Conservation (phyloP, 1,140 invertebrate genomes). For the Aphelinus certus region DNA sequence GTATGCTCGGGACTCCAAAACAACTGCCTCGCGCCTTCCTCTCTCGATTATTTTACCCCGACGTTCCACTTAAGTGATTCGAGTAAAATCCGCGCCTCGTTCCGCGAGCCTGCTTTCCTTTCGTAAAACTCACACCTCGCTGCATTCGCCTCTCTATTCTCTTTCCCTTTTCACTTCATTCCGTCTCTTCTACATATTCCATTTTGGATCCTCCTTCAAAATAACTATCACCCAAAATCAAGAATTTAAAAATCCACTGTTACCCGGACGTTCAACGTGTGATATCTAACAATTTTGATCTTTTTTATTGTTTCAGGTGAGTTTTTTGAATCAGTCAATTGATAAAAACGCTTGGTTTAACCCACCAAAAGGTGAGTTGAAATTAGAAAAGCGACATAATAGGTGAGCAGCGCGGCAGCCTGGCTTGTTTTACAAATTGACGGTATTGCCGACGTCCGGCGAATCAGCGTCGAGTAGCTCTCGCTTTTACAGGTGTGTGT, state of each 20-base stretch:
- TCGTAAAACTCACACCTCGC: slow-evolving; percentile 17
- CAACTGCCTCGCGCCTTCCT: not conserved
- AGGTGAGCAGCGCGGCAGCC: too few relatives aligned
- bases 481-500: slow-evolving; percentile 17
- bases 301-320: slow-evolving; percentile 21
- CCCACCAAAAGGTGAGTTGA: too few relatives aligned
- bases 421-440: not conserved
- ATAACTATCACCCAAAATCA: too few relatives aligned
- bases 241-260: too few relatives aligned
- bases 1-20: too few relatives aligned
- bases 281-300: not conserved
- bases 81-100: slow-evolving; percentile 24
- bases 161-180: too few relatives aligned
- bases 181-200: too few relatives aligned
- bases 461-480: slow-evolving; percentile 6
- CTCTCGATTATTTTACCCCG: slow-evolving; percentile 39
- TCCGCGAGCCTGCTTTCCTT: slow-evolving; percentile 44
- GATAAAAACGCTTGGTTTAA: too few relatives aligned
- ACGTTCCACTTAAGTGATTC: slow-evolving; percentile 46
- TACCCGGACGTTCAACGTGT: not conserved
- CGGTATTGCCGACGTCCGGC: not conserved
- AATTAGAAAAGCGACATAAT: too few relatives aligned
- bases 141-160: too few relatives aligned
- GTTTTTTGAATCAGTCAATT: not conserved
- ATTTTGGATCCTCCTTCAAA: too few relatives aligned